Conservation (phyloP, 2,888 invertebrate genomes). For the Caenorhabditis sp. region DNA sequence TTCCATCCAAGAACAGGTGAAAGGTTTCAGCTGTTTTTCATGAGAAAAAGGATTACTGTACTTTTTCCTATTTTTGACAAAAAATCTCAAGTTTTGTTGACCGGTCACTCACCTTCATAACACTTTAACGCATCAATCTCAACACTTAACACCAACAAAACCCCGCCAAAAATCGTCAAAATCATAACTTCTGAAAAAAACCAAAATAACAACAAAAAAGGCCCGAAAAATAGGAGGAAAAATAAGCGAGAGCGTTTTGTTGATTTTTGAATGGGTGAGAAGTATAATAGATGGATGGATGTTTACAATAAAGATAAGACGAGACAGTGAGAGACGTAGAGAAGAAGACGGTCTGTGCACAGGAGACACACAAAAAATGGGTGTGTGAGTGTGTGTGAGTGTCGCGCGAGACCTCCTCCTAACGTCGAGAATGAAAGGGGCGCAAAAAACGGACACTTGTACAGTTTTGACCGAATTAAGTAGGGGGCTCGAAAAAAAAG, state of each 20-base stretch:
- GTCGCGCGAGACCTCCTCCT: too few relatives aligned
- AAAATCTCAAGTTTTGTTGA: background rate
- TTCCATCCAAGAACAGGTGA: background rate
- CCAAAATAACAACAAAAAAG: background rate
- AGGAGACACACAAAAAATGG: too few relatives aligned
- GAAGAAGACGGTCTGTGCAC: background rate
- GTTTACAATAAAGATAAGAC: background rate
- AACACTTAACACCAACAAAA: background rate
- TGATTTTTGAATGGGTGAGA: slow-evolving; percentile 1
- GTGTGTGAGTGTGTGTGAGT: too few relatives aligned
- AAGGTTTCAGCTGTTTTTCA: too few relatives aligned
- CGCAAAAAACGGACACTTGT: too few relatives aligned
- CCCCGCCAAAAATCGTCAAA: background rate
- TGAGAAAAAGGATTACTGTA: background rate
- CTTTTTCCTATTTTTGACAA: background rate
- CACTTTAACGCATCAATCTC: background rate
- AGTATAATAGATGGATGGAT: background rate
- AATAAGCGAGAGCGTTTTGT: background rate
- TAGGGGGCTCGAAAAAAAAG: too few relatives aligned
- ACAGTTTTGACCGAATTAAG: too few relatives aligned
- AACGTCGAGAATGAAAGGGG: too few relatives aligned
- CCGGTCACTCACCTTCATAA: background rate
- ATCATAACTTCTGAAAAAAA: background rate
- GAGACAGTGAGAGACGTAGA: background rate
- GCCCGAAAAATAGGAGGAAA: background rate